Conservation (phyloP, 2,888 invertebrate species). For the Lamproptera curius region DNA sequence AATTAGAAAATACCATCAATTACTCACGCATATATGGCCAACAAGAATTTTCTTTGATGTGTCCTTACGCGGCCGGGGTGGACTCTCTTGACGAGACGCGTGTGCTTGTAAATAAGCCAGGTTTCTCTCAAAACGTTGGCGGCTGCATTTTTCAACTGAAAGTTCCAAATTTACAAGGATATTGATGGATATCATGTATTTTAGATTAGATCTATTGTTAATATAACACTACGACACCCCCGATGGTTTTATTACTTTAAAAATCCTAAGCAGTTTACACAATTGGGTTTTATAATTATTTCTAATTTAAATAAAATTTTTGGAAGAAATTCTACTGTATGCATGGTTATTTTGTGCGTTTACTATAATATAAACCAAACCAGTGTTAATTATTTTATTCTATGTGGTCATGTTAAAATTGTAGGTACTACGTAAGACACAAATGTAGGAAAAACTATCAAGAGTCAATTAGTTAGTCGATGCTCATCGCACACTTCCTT, state of each 20-base stretch:
- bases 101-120: slow-evolving; percentile 99
- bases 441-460: too few species aligned
- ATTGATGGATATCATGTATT: slow-evolving; percentile 16
- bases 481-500: slow-evolving; percentile 35
- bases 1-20: slow-evolving; percentile 5
- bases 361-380: too few species aligned
- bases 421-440: too few species aligned
- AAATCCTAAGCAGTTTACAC: too few species aligned
- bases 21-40: slow-evolving; percentile 99
- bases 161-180: slow-evolving; percentile 32
- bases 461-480: neutral
- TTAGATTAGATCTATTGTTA: neutral
- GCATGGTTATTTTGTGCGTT: too few species aligned
- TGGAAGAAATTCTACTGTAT: too few species aligned
- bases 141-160: slow-evolving; percentile 98
- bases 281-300: too few species aligned
- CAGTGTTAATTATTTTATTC: too few species aligned
- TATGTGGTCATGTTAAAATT: too few species aligned
- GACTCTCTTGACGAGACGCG: slow-evolving; percentile 97
- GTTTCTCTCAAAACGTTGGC: slow-evolving; percentile 99
- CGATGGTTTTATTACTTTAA: neutral
- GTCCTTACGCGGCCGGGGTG: slow-evolving; percentile 97
- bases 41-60: slow-evolving; percentile 99
- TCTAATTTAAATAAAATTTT: too few species aligned
- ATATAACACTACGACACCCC: neutral